Percentiles rank a stretch among this genome's conserved stretches.
Evolutionary conservation across 2,797 vertebrate genomes (phyloP).

Genomic region (Sebastes steindachneri): DNA sequence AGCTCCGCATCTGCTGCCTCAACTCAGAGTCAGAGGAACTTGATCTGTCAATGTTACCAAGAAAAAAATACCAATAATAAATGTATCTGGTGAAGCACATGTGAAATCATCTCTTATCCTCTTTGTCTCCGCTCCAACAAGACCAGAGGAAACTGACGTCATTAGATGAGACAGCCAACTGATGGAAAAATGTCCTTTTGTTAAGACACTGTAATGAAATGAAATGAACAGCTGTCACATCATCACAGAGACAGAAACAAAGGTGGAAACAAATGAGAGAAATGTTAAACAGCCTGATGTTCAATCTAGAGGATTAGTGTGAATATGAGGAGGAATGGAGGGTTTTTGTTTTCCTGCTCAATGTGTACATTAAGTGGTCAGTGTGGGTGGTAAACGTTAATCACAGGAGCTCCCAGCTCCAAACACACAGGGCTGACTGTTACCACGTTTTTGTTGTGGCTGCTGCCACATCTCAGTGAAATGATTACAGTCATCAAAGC

Average conservation of each 20-base stretch:
- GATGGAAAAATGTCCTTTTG: not conserved
- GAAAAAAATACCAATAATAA: not conserved
- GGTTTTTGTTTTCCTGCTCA: not conserved
- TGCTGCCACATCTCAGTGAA: not conserved
- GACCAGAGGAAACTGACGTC: not conserved
- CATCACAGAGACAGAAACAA: not conserved
- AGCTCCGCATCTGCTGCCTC: not conserved
- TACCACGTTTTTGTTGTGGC: conserved; percentile 5
- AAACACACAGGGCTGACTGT: not conserved
- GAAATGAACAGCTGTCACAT: conserved; percentile 9
- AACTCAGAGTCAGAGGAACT: not conserved
- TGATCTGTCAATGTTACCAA: not conserved
- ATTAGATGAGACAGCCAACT: conserved; percentile 5
- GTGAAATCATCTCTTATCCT: not conserved
- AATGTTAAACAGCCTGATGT: not conserved
- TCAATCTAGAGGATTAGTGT: not conserved
- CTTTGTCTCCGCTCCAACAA: not conserved
- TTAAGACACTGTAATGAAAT: not conserved
- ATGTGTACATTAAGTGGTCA: not conserved
- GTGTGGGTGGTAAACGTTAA: conserved; percentile 14
- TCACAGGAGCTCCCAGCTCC: not conserved
- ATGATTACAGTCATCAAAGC: conserved; percentile 24
- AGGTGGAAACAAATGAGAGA: not conserved
- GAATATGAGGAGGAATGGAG: not conserved
- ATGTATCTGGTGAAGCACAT: not conserved